Conservation (phyloP, 2,113 vertebrate genomes). For the Furnarius figulus region DNA sequence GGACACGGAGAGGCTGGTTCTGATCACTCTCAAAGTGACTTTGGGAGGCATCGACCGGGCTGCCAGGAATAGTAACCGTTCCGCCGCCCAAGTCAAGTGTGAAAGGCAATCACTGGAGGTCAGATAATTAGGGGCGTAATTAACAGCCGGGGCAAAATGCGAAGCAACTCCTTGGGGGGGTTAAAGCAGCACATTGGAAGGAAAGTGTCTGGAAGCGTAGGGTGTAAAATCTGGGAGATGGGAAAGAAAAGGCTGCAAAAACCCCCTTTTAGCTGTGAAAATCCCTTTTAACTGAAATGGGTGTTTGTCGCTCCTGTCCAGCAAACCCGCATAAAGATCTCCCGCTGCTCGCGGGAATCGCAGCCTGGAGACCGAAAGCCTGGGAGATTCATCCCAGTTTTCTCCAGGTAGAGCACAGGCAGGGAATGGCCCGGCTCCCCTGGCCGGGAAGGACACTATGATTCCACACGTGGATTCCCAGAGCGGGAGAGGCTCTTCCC, state of each 20-base stretch:
- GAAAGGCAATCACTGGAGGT: constrained; percentile 65
- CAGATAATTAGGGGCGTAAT: constrained; percentile 51
- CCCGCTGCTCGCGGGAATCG: neutral
- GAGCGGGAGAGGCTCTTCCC: neutral
- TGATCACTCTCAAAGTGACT: constrained; percentile 42
- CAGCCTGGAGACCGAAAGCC: rapidly evolving
- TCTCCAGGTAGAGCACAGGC: neutral
- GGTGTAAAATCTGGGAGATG: neutral
- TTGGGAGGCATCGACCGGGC: constrained; percentile 63
- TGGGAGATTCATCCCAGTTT: neutral
- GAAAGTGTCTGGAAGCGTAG: neutral
- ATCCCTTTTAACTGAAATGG: neutral
- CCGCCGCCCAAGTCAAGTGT: constrained; percentile 39
- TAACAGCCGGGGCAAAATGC: neutral
- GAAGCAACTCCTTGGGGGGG: neutral
- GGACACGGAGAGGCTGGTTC: neutral
- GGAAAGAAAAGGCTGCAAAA: neutral
- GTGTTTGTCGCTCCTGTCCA: no score
- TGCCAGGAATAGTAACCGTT: constrained; percentile 15
- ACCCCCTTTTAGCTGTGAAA: neutral
- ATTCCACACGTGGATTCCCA: rapidly evolving
- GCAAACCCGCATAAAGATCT: neutral
- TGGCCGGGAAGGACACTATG: rapidly evolving
- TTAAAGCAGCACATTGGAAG: neutral
- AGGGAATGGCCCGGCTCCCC: neutral